phyloP scores from a whole-genome alignment of 2,797 vertebrate species.

The Platalea minor region DNA sequence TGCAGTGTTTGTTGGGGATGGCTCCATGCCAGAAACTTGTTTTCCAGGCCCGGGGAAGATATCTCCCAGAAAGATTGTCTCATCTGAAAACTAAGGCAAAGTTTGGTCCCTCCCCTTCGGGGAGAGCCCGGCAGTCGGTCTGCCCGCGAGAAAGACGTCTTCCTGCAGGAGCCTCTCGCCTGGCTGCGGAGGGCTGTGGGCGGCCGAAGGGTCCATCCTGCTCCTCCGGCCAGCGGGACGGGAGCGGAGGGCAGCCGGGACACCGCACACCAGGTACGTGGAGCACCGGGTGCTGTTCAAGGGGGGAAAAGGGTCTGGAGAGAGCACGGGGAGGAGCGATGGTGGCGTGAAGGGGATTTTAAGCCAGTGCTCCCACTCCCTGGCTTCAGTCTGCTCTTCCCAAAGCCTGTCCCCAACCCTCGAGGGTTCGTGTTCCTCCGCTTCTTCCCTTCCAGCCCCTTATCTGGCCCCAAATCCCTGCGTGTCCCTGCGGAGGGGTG shows the following conservation, averaged over 20 bases:
- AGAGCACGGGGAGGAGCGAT: neutral
- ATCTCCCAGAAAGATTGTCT: neutral
- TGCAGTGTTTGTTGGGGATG: neutral
- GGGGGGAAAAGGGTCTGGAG: neutral
- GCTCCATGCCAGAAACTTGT: neutral
- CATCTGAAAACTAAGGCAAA: neutral
- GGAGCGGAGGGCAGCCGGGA: fast-evolving
- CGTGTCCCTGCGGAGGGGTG: neutral
- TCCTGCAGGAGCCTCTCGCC: neutral
- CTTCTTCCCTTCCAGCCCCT: neutral
- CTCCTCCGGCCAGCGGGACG: neutral
- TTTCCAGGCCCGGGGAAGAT: neutral
- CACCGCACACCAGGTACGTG: neutral
- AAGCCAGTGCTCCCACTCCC: neutral
- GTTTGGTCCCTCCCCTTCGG: conserved; percentile 54
- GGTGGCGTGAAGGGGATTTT: neutral
- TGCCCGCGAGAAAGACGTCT: neutral
- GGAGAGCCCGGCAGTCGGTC: neutral
- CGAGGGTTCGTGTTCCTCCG: fast-evolving
- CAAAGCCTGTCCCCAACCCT: fast-evolving
- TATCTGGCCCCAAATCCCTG: neutral
- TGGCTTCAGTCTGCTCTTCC: neutral
- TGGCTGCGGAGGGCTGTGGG: fast-evolving
- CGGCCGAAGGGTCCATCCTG: fast-evolving
- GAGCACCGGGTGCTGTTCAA: neutral